Evolutionary conservation across 1,140 invertebrate genomes (phyloP).

Genomic region (Batillaria attramentaria): DNA sequence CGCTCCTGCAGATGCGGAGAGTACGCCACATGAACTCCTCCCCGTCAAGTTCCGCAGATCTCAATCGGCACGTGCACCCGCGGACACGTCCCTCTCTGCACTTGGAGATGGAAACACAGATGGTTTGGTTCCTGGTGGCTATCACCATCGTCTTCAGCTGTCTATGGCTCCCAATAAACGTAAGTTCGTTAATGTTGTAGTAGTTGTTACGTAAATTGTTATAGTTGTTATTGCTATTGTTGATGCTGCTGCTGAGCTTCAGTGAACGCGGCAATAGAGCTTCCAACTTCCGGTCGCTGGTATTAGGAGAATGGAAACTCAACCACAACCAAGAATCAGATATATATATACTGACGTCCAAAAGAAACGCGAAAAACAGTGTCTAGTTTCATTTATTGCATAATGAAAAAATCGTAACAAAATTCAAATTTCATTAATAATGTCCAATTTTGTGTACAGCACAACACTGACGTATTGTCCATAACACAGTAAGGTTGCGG

Average conservation of each 20-base stretch:
- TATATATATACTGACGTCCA: too few species aligned
- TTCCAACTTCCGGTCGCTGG: neutral
- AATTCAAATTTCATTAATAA: too few species aligned
- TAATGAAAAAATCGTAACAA: too few species aligned
- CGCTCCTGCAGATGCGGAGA: slow-evolving; percentile 63
- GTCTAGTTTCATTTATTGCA: too few species aligned
- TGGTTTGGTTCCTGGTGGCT: slow-evolving; percentile 71
- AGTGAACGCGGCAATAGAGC: neutral
- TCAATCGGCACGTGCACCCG: too few species aligned
- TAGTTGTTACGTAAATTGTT: too few species aligned
- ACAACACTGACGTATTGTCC: too few species aligned
- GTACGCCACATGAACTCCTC: slow-evolving; percentile 49
- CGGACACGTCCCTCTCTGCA: slow-evolving; percentile 43
- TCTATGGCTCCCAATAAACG: slow-evolving; percentile 72
- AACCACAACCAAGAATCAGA: neutral
- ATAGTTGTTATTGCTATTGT: neutral
- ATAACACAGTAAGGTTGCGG: too few species aligned
- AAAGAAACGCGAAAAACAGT: too few species aligned
- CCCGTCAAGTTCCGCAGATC: slow-evolving; percentile 32
- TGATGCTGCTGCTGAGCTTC: too few species aligned
- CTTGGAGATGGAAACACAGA: slow-evolving; percentile 71
- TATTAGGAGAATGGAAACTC: neutral
- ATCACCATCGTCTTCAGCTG: slow-evolving; percentile 71
- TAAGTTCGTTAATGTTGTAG: slow-evolving; percentile 53
- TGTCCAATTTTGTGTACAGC: too few species aligned